These are phyloP conservation scores for Drosophila fuyamai DNA, from an alignment of 1,140 invertebrate genomes.

Conservation along the genomic window DNA sequence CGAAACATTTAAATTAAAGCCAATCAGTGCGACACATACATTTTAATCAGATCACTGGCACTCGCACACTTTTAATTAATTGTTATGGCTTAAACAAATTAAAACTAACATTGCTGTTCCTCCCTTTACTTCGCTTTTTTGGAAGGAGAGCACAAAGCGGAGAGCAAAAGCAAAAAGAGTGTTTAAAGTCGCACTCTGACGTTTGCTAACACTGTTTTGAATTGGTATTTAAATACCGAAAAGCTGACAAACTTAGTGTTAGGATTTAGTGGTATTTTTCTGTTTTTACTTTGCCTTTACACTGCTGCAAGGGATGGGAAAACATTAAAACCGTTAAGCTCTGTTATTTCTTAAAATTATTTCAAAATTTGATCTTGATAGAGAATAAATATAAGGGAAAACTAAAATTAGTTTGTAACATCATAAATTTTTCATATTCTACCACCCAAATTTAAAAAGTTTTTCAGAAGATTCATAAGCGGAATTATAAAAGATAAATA, in stretches of 20 bases:
- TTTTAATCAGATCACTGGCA: slow-evolving; percentile 32
- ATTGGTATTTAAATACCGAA: neutral
- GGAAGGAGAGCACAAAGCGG: slow-evolving; percentile 37
- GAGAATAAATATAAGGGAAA: too few relatives aligned
- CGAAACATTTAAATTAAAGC: slow-evolving; percentile 36
- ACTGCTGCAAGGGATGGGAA: too few relatives aligned
- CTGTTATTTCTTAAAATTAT: too few relatives aligned
- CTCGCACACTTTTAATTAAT: slow-evolving; percentile 30
- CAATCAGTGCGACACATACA: slow-evolving; percentile 31
- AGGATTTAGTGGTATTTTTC: neutral
- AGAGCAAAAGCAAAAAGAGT: slow-evolving; percentile 12
- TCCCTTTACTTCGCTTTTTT: slow-evolving; percentile 21
- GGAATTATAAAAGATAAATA: too few relatives aligned
- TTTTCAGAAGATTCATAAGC: too few relatives aligned
- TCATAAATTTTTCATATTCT: too few relatives aligned
- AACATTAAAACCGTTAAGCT: too few relatives aligned
- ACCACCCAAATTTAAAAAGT: too few relatives aligned
- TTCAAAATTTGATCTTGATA: too few relatives aligned
- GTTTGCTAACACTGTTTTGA: neutral
- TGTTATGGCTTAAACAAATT: slow-evolving; percentile 49
- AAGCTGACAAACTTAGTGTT: neutral
- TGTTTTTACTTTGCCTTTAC: too few relatives aligned
- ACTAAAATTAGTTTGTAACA: too few relatives aligned
- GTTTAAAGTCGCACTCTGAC: neutral
- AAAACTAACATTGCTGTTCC: slow-evolving; percentile 41